Evolutionary conservation across 2,888 invertebrate genomes (phyloP).

Genomic region (Flexamia atlantica): DNA sequence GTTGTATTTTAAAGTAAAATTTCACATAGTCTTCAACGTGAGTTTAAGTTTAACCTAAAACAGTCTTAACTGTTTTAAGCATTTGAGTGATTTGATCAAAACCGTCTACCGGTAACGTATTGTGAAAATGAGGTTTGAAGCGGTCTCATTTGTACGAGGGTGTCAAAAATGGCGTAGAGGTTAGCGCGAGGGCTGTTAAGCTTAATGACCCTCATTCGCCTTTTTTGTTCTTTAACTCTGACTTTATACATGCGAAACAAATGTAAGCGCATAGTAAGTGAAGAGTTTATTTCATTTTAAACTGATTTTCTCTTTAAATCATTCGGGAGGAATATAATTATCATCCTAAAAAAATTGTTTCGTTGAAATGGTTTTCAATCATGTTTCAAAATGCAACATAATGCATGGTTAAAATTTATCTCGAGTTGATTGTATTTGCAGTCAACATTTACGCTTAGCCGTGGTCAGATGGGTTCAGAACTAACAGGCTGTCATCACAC

Average conservation of each 20-base stretch:
- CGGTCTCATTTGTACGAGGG: slow-evolving; percentile 28
- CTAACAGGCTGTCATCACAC: slow-evolving; percentile 1
- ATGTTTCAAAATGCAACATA: too few relatives aligned
- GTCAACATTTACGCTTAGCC: slow-evolving; percentile 1
- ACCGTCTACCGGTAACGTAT: too few relatives aligned
- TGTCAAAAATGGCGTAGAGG: slow-evolving; percentile 34
- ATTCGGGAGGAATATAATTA: too few relatives aligned
- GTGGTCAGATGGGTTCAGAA: neutral
- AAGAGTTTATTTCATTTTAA: neutral
- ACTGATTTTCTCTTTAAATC: too few relatives aligned
- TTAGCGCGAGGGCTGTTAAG: slow-evolving; percentile 23
- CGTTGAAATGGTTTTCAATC: too few relatives aligned
- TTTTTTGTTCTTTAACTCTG: slow-evolving; percentile 35
- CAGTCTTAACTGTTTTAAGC: too few relatives aligned
- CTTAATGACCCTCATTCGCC: slow-evolving; percentile 39
- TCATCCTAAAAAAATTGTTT: too few relatives aligned
- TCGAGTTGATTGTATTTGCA: slow-evolving; percentile 1
- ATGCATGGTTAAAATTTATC: too few relatives aligned
- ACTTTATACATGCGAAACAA: slow-evolving; percentile 6
- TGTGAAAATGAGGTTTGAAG: neutral
- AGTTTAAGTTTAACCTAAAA: too few relatives aligned
- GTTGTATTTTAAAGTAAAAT: too few relatives aligned
- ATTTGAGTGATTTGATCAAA: too few relatives aligned
- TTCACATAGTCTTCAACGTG: too few relatives aligned
- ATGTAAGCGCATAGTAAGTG: neutral